phyloP scores from a whole-genome alignment of 37 sponge, comb jelly and placozoan species.

The Corticium candelabrum region DNA sequence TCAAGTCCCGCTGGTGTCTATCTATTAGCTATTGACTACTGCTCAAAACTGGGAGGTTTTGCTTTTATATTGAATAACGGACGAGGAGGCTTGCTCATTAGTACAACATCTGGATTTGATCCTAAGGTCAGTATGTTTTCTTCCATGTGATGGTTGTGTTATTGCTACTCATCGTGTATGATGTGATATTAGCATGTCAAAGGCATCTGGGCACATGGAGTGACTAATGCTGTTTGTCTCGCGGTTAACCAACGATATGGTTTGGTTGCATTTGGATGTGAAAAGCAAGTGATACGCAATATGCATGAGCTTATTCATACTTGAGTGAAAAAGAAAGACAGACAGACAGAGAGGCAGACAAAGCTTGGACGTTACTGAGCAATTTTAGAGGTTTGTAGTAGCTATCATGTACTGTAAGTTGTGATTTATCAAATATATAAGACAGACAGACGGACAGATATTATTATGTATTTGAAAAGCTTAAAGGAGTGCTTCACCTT shows the following conservation, averaged over 20 bases:
- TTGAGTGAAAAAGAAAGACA: too few species aligned
- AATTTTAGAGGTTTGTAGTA: too few species aligned
- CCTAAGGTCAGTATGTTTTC: background rate
- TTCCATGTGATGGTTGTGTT: too few species aligned
- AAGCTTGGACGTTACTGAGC: too few species aligned
- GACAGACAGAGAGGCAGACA: too few species aligned
- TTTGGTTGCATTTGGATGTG: constrained; percentile 45
- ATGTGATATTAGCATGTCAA: background rate
- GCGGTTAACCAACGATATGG: constrained; percentile 43
- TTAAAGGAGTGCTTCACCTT: too few species aligned
- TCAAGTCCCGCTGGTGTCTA: background rate
- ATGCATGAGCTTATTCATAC: background rate
- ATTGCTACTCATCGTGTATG: too few species aligned
- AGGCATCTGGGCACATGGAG: constrained; percentile 49
- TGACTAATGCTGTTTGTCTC: constrained; percentile 31
- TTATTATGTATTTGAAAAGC: too few species aligned
- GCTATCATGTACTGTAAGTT: too few species aligned
- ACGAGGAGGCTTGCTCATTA: background rate
- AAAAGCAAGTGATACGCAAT: constrained; percentile 16
- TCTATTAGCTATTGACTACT: background rate
- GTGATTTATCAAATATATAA: too few species aligned
- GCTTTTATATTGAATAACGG: background rate
- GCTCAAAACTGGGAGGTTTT: background rate
- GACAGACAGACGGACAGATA: too few species aligned
- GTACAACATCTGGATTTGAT: background rate